A percentile compares a stretch with the other conserved stretches of the same genome.
Conservation (phyloP, 2,797 vertebrate species). For the Morelia viridis region DNA sequence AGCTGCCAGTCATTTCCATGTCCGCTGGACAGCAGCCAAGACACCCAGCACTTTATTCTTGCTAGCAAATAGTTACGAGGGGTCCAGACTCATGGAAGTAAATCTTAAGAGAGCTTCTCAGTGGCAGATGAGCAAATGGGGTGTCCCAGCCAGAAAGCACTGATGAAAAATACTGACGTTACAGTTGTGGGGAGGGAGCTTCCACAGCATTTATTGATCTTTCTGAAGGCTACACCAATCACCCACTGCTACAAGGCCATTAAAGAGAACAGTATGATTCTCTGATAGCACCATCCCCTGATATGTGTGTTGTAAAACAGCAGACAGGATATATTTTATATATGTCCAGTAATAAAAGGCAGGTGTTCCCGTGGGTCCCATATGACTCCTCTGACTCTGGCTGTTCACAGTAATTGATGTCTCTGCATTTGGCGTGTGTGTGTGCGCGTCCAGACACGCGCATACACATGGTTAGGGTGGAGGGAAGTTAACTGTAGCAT, state of each 20-base stretch:
- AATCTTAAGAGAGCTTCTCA: constrained; percentile 68
- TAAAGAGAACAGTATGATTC: constrained; percentile 40
- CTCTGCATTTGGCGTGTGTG: background rate
- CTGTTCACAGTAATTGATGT: constrained; percentile 41
- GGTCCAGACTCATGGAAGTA: constrained; percentile 68
- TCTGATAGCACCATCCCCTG: background rate
- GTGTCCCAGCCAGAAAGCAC: constrained; percentile 56
- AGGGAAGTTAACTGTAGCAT: background rate
- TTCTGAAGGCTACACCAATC: constrained; percentile 24
- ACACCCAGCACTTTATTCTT: constrained; percentile 53
- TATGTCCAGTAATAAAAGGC: constrained; percentile 30
- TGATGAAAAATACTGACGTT: constrained; percentile 63
- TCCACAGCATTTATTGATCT: constrained; percentile 65
- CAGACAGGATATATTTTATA: constrained; percentile 3
- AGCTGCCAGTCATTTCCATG: constrained; percentile 62
- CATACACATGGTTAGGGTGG: background rate
- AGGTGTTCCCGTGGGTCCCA: constrained; percentile 25
- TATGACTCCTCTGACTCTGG: constrained; percentile 1
- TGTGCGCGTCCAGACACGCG: background rate
- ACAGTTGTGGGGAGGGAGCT: constrained; percentile 54
- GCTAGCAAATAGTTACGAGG: constrained; percentile 69
- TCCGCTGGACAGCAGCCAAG: constrained; percentile 68
- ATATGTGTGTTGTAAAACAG: background rate
- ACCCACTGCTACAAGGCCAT: constrained; percentile 38
- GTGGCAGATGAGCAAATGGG: constrained; percentile 64